Evolutionary conservation across 2,888 invertebrate genomes (phyloP), one percentile per base, ranked within the genome.

Genomic region (Andrena praecox): DNA sequence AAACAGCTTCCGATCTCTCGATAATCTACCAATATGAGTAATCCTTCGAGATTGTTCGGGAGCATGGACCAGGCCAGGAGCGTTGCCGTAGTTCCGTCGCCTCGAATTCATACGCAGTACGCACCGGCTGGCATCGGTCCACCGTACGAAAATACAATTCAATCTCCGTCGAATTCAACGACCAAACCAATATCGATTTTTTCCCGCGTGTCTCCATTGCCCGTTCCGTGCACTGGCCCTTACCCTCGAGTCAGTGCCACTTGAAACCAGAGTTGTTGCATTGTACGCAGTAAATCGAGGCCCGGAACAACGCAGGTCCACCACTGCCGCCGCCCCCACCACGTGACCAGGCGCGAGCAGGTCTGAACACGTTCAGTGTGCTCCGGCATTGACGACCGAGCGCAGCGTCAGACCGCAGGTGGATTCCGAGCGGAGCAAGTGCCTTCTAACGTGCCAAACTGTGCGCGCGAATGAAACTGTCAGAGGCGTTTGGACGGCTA

Each of bases 311-410:
- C 54, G 33, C 20, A 12, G 12, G 3, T 78, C 78, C 82, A 50
- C 60, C n/a, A 69, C 82, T 73, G 60, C 20, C 42, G 20, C 76
- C 83, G 70, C 86, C 85, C 87, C 89, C 89, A 87, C 87, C 68
- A 81, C 69, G 50, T 54, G 52, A 10, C 42, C 33, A 16, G 42
- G 8, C 63, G 27, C 10, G 80, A 89, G 80, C 89, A 87, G 86
- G 90, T 90, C 80, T 48, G 69, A 77, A 90, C 90, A 89, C 85
- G 90, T 88, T 87, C 80, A 88, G 88, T 90, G 78, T 84, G 86
- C 82, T 87, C 84, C 82, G 77, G 79, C 77, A 79, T 85, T 64
- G 64, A 85, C 73, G 81, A 73, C 71, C 33, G 59, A 74, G 29
- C 62, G 70, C 77, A 77, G 71, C 68, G 8, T 72, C 54, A 64